Percentiles rank a stretch among this genome's conserved stretches.
Evolutionary conservation across 2,888 invertebrate genomes (phyloP).

Genomic region (Serripes groenlandicus): DNA sequence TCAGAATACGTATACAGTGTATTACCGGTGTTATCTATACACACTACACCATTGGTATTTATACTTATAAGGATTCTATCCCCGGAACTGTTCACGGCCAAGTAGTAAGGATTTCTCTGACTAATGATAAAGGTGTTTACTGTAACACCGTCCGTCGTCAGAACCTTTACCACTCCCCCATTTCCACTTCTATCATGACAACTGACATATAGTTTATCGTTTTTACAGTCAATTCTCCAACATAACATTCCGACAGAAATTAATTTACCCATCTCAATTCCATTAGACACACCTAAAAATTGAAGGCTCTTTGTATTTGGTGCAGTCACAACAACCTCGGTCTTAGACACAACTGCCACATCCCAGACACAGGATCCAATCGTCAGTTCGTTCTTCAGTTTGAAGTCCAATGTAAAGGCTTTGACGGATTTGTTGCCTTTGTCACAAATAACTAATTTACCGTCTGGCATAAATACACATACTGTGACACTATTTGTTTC

Average conservation of each 20-base stretch:
- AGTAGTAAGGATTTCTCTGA: neutral
- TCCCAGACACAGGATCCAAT: neutral
- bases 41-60: neutral
- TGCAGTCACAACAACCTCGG: neutral
- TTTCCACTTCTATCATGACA: neutral
- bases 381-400: neutral
- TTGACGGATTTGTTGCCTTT: neutral
- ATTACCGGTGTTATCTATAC: neutral
- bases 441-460: conserved; percentile 9
- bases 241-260: neutral
- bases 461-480: neutral
- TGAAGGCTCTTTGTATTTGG: neutral
- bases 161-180: neutral
- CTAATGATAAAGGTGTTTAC: neutral
- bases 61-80: too few relatives aligned
- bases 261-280: neutral
- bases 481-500: neutral
- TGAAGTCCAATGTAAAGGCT: neutral
- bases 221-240: neutral
- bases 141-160: neutral
- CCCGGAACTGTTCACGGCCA: neutral
- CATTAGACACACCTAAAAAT: neutral
- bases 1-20: neutral
- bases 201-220: neutral
- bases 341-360: neutral